Evolutionary conservation across 2,113 vertebrate species (phyloP).

Genomic region (Grammomys dolichurus): DNA sequence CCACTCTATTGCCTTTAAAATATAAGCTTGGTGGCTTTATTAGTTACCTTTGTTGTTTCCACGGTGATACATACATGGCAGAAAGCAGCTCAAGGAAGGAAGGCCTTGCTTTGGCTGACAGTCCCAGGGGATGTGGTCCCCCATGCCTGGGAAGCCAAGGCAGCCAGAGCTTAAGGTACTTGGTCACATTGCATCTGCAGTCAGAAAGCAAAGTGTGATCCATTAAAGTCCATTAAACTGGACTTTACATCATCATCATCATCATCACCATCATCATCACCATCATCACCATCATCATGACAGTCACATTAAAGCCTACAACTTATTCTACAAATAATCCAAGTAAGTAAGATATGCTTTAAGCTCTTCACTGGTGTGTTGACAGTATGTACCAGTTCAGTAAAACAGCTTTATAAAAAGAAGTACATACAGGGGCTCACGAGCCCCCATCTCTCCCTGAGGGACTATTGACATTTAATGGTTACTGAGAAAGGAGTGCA

Average conservation of each 20-base stretch:
- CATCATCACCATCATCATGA: background rate
- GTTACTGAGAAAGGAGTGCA: background rate
- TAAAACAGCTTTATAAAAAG: conserved; percentile 39
- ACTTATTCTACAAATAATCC: background rate
- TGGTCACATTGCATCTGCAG: background rate
- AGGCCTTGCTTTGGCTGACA: background rate
- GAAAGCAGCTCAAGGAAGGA: background rate
- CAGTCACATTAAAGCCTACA: background rate
- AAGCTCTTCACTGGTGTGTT: background rate
- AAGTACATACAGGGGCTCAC: background rate
- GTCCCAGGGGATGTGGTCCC: background rate
- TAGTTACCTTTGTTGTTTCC: background rate
- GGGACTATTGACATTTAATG: background rate
- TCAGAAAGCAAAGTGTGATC: background rate
- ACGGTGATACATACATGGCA: background rate
- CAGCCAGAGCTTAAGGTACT: background rate
- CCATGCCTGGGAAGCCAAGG: background rate
- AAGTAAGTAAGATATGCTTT: conserved; percentile 36
- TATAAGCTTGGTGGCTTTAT: background rate
- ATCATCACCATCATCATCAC: background rate
- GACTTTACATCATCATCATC: background rate
- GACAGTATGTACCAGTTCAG: background rate
- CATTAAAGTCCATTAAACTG: background rate
- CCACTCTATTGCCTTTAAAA: background rate
- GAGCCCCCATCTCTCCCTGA: background rate